Evolutionary conservation across 2,797 vertebrate genomes (phyloP).

Genomic region (Spinibarbus caldwelli): DNA sequence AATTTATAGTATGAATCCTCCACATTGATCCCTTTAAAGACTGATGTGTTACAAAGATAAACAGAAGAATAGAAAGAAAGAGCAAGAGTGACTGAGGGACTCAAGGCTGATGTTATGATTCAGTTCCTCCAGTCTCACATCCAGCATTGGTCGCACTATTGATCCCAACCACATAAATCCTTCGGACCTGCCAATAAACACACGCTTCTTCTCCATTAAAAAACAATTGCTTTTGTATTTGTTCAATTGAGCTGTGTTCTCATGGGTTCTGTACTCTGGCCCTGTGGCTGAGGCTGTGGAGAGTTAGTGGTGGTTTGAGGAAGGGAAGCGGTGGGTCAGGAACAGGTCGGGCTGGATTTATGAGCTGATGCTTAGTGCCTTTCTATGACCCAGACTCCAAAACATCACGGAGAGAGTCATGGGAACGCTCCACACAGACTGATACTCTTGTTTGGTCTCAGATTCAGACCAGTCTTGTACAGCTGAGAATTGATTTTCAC

Average conservation of each 20-base stretch:
- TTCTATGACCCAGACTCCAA: slow-evolving; percentile 35
- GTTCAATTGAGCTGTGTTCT: slow-evolving; percentile 12
- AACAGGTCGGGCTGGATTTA: slow-evolving; percentile 52
- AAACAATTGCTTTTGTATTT: slow-evolving; percentile 33
- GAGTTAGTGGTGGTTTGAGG: slow-evolving; percentile 33
- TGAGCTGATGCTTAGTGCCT: slow-evolving; percentile 36
- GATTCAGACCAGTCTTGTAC: no score
- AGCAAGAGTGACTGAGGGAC: not conserved
- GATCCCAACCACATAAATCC: slow-evolving; percentile 22
- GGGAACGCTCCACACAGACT: not conserved
- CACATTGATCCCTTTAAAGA: not conserved
- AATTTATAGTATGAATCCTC: not conserved
- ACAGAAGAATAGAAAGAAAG: not conserved
- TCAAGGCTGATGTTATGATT: slow-evolving; percentile 9
- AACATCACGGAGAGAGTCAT: not conserved
- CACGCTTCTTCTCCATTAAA: not conserved
- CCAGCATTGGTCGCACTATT: slow-evolving; percentile 24
- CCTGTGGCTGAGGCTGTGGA: slow-evolving; percentile 7
- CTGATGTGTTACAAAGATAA: not conserved
- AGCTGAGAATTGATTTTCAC: not conserved
- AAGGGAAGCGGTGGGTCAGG: slow-evolving; percentile 36
- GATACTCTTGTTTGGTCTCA: not conserved
- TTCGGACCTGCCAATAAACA: slow-evolving; percentile 18
- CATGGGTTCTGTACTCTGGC: slow-evolving; percentile 18
- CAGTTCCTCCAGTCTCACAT: slow-evolving; percentile 31